A percentile compares a stretch with the other conserved stretches of the same genome.
phyloP scores from a whole-genome alignment of 2,888 invertebrate species.

The Metallyticus violacea region DNA sequence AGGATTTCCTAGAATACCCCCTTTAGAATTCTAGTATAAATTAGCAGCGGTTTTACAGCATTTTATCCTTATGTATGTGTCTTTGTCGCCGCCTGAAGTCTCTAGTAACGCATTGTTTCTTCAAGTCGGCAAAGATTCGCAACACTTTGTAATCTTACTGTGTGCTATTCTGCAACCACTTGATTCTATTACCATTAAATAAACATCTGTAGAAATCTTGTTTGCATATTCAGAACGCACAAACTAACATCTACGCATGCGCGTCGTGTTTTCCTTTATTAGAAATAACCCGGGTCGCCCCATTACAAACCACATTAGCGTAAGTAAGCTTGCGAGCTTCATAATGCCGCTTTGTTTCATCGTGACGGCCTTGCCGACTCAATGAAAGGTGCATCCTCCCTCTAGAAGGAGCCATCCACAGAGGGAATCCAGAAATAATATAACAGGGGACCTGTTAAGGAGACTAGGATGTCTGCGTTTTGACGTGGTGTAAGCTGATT shows the following conservation, averaged over 20 bases:
- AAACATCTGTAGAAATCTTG: neutral
- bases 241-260: too few species aligned
- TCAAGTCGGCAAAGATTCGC: too few species aligned
- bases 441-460: neutral
- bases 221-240: too few species aligned
- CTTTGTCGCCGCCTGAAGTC: too few species aligned
- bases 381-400: neutral
- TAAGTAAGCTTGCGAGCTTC: neutral
- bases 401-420: neutral
- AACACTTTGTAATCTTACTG: neutral
- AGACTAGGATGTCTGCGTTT: neutral
- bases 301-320: neutral
- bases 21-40: too few species aligned
- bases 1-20: too few species aligned
- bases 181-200: neutral
- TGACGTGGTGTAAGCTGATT: conserved; percentile 7
- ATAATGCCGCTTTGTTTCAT: neutral
- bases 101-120: too few species aligned
- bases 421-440: too few species aligned
- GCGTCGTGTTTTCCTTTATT: neutral
- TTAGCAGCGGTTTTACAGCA: too few species aligned
- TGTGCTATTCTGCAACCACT: neutral
- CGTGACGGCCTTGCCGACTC: too few species aligned
- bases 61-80: too few species aligned
- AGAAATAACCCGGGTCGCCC: neutral